Evolutionary conservation across 2,888 invertebrate genomes (phyloP).

Genomic region (Ophioninae sp.): DNA sequence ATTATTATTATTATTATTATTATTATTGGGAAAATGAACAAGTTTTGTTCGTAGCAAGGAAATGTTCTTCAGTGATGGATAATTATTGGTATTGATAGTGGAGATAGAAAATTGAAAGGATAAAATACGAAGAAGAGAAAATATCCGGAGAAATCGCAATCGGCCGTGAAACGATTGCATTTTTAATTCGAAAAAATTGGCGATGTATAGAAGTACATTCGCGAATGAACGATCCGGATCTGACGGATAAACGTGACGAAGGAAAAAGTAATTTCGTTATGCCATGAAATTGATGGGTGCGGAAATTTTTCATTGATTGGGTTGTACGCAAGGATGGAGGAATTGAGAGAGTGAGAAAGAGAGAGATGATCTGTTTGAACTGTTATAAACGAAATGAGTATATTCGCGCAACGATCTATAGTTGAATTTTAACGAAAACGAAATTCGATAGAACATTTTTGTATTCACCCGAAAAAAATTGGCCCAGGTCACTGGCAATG

Average conservation of each 20-base stretch:
- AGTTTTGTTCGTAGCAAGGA: background rate
- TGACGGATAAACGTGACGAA: background rate
- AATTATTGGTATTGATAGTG: slow-evolving; percentile 1
- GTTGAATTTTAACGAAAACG: slow-evolving; percentile 18
- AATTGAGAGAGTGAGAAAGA: slow-evolving; percentile 25
- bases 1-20: slow-evolving; percentile 11
- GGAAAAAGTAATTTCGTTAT: background rate
- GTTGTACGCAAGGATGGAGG: slow-evolving; percentile 36
- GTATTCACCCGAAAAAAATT: slow-evolving; percentile 17
- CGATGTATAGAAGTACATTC: background rate
- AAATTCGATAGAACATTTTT: slow-evolving; percentile 40
- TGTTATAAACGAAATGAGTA: slow-evolving; percentile 39
- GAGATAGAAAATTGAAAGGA: slow-evolving; percentile 1
- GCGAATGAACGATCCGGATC: background rate
- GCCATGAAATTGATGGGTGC: slow-evolving; percentile 45
- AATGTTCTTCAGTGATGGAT: background rate
- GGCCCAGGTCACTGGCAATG: slow-evolving; percentile 11
- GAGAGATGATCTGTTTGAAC: slow-evolving; percentile 13
- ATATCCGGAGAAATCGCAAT: background rate
- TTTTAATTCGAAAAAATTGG: background rate
- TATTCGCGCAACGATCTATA: slow-evolving; percentile 30
- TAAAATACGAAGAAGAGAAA: background rate
- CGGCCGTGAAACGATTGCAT: background rate
- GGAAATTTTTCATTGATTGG: slow-evolving; percentile 1
- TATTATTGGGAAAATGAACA: background rate